phyloP scores from a whole-genome alignment of 2,113 vertebrate genomes.

The Macrotus californicus region DNA sequence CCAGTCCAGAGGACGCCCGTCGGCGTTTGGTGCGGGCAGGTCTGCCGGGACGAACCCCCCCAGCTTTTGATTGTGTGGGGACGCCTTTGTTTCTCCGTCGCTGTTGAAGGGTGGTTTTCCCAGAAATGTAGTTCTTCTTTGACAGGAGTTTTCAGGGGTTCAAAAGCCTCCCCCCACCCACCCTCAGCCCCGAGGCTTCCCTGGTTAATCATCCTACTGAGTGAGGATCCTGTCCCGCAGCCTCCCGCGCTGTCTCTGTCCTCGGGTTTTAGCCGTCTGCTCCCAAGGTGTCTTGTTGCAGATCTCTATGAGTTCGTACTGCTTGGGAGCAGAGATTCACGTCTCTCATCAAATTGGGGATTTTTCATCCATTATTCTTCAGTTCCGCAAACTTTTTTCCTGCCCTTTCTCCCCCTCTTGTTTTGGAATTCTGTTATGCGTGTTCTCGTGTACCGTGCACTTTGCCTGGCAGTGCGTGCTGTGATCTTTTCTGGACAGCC shows the following conservation, averaged over 20 bases:
- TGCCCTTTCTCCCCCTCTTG: neutral
- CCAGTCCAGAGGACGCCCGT: neutral
- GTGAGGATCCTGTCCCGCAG: neutral
- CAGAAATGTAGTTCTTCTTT: neutral
- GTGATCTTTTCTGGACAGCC: neutral
- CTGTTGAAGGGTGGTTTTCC: neutral
- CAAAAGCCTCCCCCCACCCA: too few relatives aligned
- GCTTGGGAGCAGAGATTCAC: neutral
- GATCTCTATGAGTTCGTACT: neutral
- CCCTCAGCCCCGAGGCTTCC: neutral
- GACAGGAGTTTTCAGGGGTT: neutral
- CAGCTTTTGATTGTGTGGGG: neutral
- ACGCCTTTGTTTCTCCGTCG: too few relatives aligned
- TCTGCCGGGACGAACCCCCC: too few relatives aligned
- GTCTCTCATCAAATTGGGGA: neutral
- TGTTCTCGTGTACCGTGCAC: too few relatives aligned
- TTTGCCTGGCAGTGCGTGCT: too few relatives aligned
- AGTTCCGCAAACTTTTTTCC: neutral
- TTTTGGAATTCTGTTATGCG: neutral
- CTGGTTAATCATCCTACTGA: neutral
- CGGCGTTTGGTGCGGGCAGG: neutral
- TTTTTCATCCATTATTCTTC: neutral
- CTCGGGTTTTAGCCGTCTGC: neutral
- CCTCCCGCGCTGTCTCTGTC: neutral
- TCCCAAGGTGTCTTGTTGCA: accelerated